Base-by-base conservation (phyloP, 2,113 vertebrate species). In the Tretioscincus oriximinensis region DNA sequence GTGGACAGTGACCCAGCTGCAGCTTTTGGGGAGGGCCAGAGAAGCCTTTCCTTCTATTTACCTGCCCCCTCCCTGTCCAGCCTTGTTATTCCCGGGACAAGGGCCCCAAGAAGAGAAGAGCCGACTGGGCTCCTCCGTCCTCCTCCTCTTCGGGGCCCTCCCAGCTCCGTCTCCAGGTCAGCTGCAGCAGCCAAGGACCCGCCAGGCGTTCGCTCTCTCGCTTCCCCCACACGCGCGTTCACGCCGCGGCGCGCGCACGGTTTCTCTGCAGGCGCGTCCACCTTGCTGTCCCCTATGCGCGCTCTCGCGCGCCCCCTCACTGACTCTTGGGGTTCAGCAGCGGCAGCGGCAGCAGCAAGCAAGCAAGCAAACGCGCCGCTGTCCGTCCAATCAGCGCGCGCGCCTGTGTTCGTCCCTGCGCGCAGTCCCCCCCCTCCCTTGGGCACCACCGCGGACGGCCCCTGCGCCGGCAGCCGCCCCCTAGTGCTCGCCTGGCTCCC, bases 241-340 rank as follows among this genome's bases (percentile, higher is more conserved):
- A n/a, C n/a, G n/a, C n/a, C n/a, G n/a, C n/a, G n/a, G n/a, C n/a
- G n/a, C 83, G 77, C 78, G 74, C 77, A 35, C 70, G 81, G 80
- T 85, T 84, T n/a, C n/a, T 35, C 67, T 76, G 64, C 61, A 47
- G 47, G 81, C 81, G 81, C 85, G 82, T 64, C 65, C 84, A 51
- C 77, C 68, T 18, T 18, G 41, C 58, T 68, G 63, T 54, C 69
- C 76, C 84, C 82, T 90, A 74, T 91, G 88, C 86, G 75, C 90
- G 86, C 85, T 49, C 61, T 77, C 86, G 89, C 87, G 89, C 79
- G 83, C 78, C 64, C 73, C 73, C 54, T 76, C 31, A 54, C 63
- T 78, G 77, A 79, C 90, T 90, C 91, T 90, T 77, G 92, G 92
- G 91, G 93, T 93, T 92, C 93, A 89, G 88, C 80, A 63, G 51